Conservation (phyloP, 2,888 invertebrate species). For the Synanthedon formicaeformis region DNA sequence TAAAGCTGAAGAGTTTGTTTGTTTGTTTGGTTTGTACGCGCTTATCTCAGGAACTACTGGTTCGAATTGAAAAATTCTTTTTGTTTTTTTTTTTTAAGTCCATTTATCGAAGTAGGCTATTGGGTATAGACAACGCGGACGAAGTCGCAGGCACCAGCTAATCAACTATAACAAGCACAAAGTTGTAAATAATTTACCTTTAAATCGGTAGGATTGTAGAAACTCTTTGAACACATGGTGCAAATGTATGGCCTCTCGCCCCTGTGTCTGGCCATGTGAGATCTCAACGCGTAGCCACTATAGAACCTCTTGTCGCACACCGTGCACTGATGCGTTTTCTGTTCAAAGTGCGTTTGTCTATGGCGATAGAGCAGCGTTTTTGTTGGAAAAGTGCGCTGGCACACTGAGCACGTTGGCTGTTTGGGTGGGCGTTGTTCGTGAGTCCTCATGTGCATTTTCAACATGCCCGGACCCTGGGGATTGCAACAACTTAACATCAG, state of each 20-base stretch:
- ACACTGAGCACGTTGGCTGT: conserved; percentile 72
- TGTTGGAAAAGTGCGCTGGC: conserved; percentile 70
- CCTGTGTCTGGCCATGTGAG: conserved; percentile 62
- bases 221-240: conserved; percentile 68
- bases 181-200: conserved; percentile 39
- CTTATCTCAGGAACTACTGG: too few species aligned
- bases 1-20: too few species aligned
- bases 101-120: too few species aligned
- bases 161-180: too few species aligned
- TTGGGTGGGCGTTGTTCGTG: conserved; percentile 71
- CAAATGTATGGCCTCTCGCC: conserved; percentile 69
- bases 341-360: conserved; percentile 73
- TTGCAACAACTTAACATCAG: too few species aligned
- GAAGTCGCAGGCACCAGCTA: too few species aligned
- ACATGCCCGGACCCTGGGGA: conserved; percentile 71
- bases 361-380: conserved; percentile 73
- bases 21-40: too few species aligned
- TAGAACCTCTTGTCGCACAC: conserved; percentile 65
- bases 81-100: too few species aligned
- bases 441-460: conserved; percentile 76
- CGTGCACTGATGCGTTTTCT: conserved; percentile 60
- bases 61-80: too few species aligned
- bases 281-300: conserved; percentile 60
- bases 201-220: conserved; percentile 69
- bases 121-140: too few species aligned